Evolutionary conservation across 1,140 invertebrate species (phyloP).

Genomic region (Calephelis virginiensis): DNA sequence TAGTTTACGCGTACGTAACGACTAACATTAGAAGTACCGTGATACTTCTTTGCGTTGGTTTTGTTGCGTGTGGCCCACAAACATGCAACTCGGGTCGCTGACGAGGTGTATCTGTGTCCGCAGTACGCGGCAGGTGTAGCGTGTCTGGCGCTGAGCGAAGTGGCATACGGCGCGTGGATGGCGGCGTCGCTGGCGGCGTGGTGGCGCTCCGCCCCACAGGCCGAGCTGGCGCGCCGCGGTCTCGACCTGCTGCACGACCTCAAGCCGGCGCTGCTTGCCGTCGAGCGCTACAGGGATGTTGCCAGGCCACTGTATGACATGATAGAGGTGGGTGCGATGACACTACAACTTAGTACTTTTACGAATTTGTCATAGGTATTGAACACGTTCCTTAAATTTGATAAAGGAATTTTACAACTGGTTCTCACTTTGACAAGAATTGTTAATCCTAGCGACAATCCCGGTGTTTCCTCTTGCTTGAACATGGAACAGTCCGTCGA

Average conservation of each 20-base stretch:
- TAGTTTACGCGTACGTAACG: too few species aligned
- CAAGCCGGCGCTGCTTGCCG: slow-evolving; percentile 63
- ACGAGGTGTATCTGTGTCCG: slow-evolving; percentile 3
- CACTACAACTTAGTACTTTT: neutral
- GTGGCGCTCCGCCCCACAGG: slow-evolving; percentile 62
- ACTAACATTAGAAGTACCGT: too few species aligned
- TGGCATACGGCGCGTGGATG: slow-evolving; percentile 70
- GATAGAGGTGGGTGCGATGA: slow-evolving; percentile 48
- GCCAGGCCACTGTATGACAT: slow-evolving; percentile 59
- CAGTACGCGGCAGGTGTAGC: slow-evolving; percentile 60
- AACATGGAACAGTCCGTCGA: too few species aligned
- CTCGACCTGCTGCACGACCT: slow-evolving; percentile 66
- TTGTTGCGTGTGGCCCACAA: too few species aligned
- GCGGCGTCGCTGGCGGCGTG: slow-evolving; percentile 57
- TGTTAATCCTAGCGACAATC: too few species aligned
- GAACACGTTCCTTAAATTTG: too few species aligned
- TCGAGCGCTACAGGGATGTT: slow-evolving; percentile 59
- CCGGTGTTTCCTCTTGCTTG: too few species aligned
- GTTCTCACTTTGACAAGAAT: too few species aligned
- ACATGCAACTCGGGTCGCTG: neutral
- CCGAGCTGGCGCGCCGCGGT: slow-evolving; percentile 63
- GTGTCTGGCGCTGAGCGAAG: slow-evolving; percentile 55
- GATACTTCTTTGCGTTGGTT: too few species aligned
- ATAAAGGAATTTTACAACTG: too few species aligned
- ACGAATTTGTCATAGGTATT: too few species aligned